Conservation (phyloP, 2,797 vertebrate genomes). For the Myotis vivesi region DNA sequence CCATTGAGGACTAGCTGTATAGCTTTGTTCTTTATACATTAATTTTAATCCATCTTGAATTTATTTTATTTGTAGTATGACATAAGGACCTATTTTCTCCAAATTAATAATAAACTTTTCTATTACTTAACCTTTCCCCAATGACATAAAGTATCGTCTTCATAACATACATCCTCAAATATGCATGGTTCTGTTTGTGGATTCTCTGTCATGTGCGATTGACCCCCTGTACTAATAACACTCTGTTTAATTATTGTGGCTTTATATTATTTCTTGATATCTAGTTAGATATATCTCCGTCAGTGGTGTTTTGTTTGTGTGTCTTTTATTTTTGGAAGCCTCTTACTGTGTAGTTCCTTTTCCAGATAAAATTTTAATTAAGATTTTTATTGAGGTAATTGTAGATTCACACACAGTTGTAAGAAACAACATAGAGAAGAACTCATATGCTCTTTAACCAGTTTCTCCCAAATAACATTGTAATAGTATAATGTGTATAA, state of each 20-base stretch:
- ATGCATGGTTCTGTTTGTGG: neutral
- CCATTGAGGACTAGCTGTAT: neutral
- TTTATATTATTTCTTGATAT: constrained; percentile 20
- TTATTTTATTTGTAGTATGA: neutral
- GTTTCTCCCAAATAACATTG: neutral
- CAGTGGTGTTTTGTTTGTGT: neutral
- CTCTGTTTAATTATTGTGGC: neutral
- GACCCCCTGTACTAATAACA: neutral
- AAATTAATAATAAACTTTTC: constrained; percentile 16
- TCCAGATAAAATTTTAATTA: constrained; percentile 1
- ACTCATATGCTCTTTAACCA: neutral
- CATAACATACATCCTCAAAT: neutral
- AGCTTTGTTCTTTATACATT: neutral
- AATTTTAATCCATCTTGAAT: neutral
- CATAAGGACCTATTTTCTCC: neutral
- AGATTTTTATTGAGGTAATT: neutral
- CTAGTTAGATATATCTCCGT: neutral
- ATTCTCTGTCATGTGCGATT: neutral
- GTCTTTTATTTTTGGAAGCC: neutral
- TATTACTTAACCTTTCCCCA: neutral
- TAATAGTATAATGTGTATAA: neutral
- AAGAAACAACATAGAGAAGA: neutral
- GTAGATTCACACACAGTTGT: neutral
- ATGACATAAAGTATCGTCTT: neutral
- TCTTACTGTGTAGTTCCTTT: neutral